phyloP scores from a whole-genome alignment of 37 sponge, comb jelly and placozoan genomes.

The Chondrosia reniformis region DNA sequence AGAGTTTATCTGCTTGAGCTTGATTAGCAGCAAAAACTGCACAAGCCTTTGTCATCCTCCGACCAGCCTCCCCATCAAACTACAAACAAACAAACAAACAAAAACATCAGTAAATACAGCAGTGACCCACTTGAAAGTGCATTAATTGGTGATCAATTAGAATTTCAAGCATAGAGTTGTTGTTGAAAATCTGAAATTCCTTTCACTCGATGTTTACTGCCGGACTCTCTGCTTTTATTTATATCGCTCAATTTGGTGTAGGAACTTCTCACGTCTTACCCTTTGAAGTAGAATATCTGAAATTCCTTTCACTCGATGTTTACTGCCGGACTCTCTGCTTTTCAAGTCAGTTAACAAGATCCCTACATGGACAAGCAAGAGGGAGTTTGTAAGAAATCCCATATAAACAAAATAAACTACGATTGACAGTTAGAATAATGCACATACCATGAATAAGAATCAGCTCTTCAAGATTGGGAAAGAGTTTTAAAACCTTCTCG shows the following conservation, averaged over 20 bases:
- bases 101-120: no score
- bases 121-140: no score
- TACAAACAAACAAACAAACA: not conserved
- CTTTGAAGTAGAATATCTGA: constrained; percentile 60
- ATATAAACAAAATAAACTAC: no score
- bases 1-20: constrained; percentile 44
- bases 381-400: not conserved
- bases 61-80: constrained; percentile 68
- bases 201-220: constrained; percentile 26
- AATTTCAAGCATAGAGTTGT: no score
- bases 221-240: constrained; percentile 33
- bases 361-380: not conserved
- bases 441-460: constrained; percentile 55
- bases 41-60: constrained; percentile 60
- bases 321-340: constrained; percentile 28
- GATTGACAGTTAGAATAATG: not conserved
- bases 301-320: constrained; percentile 29
- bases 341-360: constrained; percentile 41
- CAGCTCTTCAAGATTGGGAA: constrained; percentile 77
- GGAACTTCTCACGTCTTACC: constrained; percentile 35
- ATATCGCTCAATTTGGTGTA: no score
- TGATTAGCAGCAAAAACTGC: constrained; percentile 77
- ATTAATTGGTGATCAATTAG: no score
- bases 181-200: constrained; percentile 57
- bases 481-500: constrained; percentile 55